Percentiles rank a stretch among this genome's conserved stretches.
These are phyloP conservation scores for Scolopax bukidnonensis DNA, from an alignment of 2,797 vertebrate species.

Conservation along the genomic window DNA sequence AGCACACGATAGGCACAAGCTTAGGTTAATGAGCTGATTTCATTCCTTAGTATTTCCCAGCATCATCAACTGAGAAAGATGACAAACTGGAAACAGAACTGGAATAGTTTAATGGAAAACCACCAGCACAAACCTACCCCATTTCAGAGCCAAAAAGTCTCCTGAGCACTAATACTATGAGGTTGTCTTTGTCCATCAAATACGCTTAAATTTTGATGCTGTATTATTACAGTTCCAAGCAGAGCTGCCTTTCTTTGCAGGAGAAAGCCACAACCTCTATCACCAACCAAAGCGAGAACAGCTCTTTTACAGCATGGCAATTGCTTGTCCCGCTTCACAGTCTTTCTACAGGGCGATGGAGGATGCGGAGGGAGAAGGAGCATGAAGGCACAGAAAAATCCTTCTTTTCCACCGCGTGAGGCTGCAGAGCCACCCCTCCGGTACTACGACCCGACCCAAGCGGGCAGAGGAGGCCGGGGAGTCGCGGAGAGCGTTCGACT, in stretches of 20 bases:
- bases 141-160: not conserved
- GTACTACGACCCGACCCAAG: rapidly evolving
- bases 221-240: not conserved
- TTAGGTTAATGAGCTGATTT: not conserved
- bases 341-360: rapidly evolving
- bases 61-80: not conserved
- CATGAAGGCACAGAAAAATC: not conserved
- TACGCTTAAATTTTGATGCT: not conserved
- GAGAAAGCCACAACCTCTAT: not conserved
- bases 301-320: not conserved
- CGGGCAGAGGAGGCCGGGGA: not conserved
- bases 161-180: not conserved
- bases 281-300: not conserved
- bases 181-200: not conserved
- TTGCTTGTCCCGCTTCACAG: rapidly evolving
- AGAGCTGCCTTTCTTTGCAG: not conserved
- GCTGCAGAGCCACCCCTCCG: not conserved
- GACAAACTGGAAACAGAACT: not conserved
- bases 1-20: not conserved
- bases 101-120: not conserved
- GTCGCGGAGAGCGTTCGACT: not conserved
- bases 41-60: not conserved
- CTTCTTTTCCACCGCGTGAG: rapidly evolving
- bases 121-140: not conserved
- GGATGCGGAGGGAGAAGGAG: not conserved